These are phyloP conservation scores for Crenuchus spilurus DNA, from an alignment of 2,797 vertebrate species.

Conservation along the genomic window DNA sequence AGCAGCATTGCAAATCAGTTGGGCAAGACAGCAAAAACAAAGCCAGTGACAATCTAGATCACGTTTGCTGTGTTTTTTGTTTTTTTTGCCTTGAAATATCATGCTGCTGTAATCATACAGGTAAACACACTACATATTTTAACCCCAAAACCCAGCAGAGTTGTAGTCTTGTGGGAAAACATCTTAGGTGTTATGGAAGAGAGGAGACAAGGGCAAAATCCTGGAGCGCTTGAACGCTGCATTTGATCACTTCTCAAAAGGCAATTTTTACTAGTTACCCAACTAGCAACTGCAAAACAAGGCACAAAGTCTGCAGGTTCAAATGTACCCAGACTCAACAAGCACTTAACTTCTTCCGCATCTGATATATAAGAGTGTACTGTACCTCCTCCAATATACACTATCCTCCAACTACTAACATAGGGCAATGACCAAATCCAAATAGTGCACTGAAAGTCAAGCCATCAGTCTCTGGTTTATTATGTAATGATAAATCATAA, in stretches of 20 bases:
- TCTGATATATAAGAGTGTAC: not conserved
- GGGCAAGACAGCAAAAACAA: not conserved
- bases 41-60: not conserved
- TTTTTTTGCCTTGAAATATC: too few relatives aligned
- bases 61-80: slow-evolving; percentile 7
- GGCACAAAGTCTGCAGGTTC: not conserved
- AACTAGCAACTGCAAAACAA: slow-evolving; percentile 30
- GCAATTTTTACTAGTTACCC: slow-evolving; percentile 29
- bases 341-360: not conserved
- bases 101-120: slow-evolving; percentile 52
- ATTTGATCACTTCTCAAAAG: slow-evolving; percentile 58
- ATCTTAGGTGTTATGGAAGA: slow-evolving; percentile 66
- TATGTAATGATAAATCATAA: too few relatives aligned
- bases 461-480: not conserved
- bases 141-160: slow-evolving; percentile 61
- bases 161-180: slow-evolving; percentile 70
- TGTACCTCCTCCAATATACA: not conserved
- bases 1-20: not conserved
- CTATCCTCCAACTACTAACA: too few relatives aligned
- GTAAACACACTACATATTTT: slow-evolving; percentile 54
- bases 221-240: slow-evolving; percentile 70
- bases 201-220: slow-evolving; percentile 71
- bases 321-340: not conserved
- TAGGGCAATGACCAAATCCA: not conserved
- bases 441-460: not conserved